Evolutionary conservation across 2,113 vertebrate species (phyloP).

Genomic region (Cromileptes altivelis): DNA sequence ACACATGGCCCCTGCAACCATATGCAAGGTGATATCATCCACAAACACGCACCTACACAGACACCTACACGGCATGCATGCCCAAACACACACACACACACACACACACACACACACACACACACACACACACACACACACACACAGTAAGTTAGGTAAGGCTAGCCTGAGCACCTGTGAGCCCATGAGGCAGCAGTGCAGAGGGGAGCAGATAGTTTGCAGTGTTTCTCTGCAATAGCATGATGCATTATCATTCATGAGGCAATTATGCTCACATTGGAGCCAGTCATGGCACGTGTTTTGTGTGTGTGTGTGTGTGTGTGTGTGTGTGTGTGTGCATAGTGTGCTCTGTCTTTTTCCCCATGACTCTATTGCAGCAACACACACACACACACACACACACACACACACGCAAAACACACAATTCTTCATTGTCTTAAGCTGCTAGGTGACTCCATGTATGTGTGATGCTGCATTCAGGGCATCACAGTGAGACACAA

Average conservation of each 20-base stretch:
- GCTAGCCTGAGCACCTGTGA: slow-evolving; percentile 56
- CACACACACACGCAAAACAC: not conserved
- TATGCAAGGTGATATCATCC: slow-evolving; percentile 71
- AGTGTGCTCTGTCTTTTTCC: not conserved
- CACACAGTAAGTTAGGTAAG: slow-evolving; percentile 50
- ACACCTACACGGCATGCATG: slow-evolving; percentile 51
- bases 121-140: slow-evolving; percentile 33
- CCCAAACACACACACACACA: slow-evolving; percentile 39
- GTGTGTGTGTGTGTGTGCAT: not conserved
- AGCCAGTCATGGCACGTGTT: slow-evolving; percentile 22
- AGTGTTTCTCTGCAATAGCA: slow-evolving; percentile 64
- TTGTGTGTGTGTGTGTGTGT: not conserved
- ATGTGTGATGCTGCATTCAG: slow-evolving; percentile 57
- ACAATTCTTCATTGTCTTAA: slow-evolving; percentile 6
- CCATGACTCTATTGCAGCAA: not conserved
- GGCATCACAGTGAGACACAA: slow-evolving; percentile 51
- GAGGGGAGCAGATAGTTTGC: slow-evolving; percentile 50
- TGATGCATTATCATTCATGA: slow-evolving; percentile 75
- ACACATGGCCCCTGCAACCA: slow-evolving; percentile 57
- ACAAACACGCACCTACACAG: slow-evolving; percentile 66
- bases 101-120: slow-evolving; percentile 21
- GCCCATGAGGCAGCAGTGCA: slow-evolving; percentile 38
- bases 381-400: not conserved
- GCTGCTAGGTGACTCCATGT: slow-evolving; percentile 50
- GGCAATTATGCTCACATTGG: slow-evolving; percentile 56